Conservation (phyloP, 2,888 invertebrate species). For the Apamea crenata region DNA sequence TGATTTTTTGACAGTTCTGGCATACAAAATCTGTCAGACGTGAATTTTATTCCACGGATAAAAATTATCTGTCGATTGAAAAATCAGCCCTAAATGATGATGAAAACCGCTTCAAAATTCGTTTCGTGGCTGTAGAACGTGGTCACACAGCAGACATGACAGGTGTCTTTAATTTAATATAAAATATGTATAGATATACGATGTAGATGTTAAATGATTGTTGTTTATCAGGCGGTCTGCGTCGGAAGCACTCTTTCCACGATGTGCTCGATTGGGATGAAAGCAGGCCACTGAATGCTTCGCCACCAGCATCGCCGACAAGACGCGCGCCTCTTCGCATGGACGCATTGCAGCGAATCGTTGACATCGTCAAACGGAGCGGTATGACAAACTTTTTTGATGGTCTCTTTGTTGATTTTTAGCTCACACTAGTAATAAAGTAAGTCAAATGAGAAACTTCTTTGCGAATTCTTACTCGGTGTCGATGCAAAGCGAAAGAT, state of each 20-base stretch:
- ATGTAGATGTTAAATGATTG: background rate
- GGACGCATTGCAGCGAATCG: slow-evolving; percentile 96
- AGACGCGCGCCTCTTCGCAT: slow-evolving; percentile 90
- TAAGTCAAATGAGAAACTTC: background rate
- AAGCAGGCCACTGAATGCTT: slow-evolving; percentile 84
- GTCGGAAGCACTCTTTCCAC: slow-evolving; percentile 95
- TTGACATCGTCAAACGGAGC: slow-evolving; percentile 96
- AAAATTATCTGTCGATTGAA: too few relatives aligned
- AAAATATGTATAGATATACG: background rate
- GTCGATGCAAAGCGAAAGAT: background rate
- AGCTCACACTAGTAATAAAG: background rate
- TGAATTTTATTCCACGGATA: too few relatives aligned
- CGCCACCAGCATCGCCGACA: slow-evolving; percentile 93
- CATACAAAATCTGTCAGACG: too few relatives aligned
- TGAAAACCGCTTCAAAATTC: background rate
- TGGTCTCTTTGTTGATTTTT: background rate
- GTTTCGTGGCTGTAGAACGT: background rate
- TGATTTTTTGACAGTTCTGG: too few relatives aligned
- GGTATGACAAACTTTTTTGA: slow-evolving; percentile 85
- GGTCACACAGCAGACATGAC: background rate
- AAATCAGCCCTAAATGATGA: too few relatives aligned
- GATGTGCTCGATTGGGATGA: slow-evolving; percentile 93
- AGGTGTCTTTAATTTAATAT: background rate
- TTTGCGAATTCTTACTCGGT: slow-evolving; percentile 8
- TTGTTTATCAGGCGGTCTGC: slow-evolving; percentile 86